Conservation (phyloP, 2,797 vertebrate species). For the Jordanella pulchra region DNA sequence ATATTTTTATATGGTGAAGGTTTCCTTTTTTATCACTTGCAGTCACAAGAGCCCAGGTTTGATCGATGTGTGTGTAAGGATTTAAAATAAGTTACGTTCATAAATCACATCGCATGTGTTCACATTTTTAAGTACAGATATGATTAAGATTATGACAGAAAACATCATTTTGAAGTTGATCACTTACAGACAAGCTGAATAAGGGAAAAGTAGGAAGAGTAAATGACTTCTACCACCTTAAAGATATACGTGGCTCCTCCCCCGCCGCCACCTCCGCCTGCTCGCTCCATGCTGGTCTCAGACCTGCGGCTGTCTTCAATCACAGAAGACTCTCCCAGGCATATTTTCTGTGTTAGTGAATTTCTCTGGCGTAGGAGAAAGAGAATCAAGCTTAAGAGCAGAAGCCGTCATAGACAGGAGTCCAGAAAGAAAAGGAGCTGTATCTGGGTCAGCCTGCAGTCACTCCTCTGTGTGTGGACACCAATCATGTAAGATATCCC, state of each 20-base stretch:
- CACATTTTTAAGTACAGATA: too few species aligned
- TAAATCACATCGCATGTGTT: too few species aligned
- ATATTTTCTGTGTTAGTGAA: constrained; percentile 84
- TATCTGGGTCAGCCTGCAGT: constrained; percentile 18
- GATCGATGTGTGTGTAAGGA: too few species aligned
- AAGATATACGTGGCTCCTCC: constrained; percentile 90
- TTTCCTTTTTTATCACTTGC: too few species aligned
- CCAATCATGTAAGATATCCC: background rate
- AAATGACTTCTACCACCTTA: constrained; percentile 71
- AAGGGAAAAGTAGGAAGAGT: background rate
- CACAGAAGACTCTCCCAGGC: constrained; percentile 86
- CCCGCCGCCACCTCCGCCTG: constrained; percentile 90
- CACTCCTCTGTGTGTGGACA: background rate
- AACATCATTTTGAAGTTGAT: too few species aligned
- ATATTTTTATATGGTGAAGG: too few species aligned
- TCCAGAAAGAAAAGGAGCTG: background rate
- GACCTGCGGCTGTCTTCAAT: constrained; percentile 82
- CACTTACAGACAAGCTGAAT: too few species aligned
- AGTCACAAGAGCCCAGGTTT: too few species aligned
- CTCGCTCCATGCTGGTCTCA: constrained; percentile 76
- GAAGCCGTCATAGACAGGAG: constrained; percentile 13
- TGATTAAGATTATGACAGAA: too few species aligned
- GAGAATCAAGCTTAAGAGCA: background rate
- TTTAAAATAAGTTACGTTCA: too few species aligned
- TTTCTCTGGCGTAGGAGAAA: constrained; percentile 75